phyloP scores from a whole-genome alignment of 2,113 vertebrate genomes.

The Antechinus stuartii region DNA sequence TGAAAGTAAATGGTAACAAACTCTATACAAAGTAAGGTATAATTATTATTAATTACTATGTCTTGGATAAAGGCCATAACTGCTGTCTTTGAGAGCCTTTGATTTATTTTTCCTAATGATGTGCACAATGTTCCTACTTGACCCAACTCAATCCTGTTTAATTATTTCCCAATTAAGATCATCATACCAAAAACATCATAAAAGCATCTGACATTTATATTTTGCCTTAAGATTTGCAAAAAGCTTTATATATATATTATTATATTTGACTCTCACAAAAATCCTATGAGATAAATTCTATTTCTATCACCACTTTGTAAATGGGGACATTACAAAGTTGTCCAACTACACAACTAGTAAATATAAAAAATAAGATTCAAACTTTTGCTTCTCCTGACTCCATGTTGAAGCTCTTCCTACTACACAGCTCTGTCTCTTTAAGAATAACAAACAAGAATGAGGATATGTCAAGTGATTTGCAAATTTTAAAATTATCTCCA shows the following conservation, averaged over 20 bases:
- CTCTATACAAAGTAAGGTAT: background rate
- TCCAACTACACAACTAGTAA: background rate
- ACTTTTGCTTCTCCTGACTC: background rate
- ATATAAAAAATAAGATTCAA: background rate
- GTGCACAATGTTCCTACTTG: background rate
- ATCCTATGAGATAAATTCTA: background rate
- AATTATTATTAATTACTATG: background rate
- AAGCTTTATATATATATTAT: background rate
- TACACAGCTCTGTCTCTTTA: background rate
- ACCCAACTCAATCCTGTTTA: background rate
- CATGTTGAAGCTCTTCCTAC: background rate
- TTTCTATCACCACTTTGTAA: background rate
- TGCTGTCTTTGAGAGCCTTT: background rate
- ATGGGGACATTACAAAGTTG: background rate
- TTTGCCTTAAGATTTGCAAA: background rate
- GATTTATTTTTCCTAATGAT: background rate
- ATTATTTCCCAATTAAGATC: background rate
- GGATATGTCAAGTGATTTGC: background rate
- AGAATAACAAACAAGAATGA: background rate
- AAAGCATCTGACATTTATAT: background rate
- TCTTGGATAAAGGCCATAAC: slow-evolving; percentile 4
- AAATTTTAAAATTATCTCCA: background rate
- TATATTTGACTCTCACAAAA: background rate
- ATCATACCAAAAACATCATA: background rate
- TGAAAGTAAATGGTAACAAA: background rate